Evolutionary conservation across 2,113 vertebrate species (phyloP).

Genomic region (Cyphomyrus plagiostoma): DNA sequence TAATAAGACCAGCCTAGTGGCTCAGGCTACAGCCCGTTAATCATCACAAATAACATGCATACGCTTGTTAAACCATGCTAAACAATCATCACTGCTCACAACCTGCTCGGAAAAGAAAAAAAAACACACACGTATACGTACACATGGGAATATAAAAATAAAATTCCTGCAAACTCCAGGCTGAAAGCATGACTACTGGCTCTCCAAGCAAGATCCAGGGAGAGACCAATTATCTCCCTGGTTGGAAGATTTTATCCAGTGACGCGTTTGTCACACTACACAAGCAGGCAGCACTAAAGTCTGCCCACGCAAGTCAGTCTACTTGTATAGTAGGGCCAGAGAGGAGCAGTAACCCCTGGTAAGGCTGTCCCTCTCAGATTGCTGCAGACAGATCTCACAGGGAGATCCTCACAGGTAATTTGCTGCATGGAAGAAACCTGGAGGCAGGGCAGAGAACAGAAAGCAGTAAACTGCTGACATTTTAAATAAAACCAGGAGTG

Average conservation of each 20-base stretch:
- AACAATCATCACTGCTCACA: not conserved
- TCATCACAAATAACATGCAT: not conserved
- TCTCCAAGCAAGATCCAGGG: not conserved
- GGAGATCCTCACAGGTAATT: not conserved
- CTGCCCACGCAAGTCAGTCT: conserved; percentile 28
- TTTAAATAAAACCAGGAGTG: not conserved
- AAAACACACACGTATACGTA: not conserved
- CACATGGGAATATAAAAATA: not conserved
- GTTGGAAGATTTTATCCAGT: not conserved
- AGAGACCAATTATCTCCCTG: too few relatives aligned
- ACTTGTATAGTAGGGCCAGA: conserved; percentile 23
- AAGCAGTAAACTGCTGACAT: conserved; percentile 18
- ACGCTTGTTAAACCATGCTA: not conserved
- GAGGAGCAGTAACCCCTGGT: not conserved
- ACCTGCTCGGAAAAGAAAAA: not conserved
- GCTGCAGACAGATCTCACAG: not conserved
- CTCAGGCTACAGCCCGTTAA: not conserved
- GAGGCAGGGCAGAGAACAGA: not conserved
- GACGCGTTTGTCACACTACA: not conserved
- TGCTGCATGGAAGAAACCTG: not conserved
- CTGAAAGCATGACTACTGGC: not conserved
- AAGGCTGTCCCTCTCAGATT: not conserved
- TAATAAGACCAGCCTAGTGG: not conserved
- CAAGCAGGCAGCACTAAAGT: conserved; percentile 32
- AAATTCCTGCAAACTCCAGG: not conserved